Conservation (phyloP, 2,888 invertebrate genomes). For the Drosophila testacea region DNA sequence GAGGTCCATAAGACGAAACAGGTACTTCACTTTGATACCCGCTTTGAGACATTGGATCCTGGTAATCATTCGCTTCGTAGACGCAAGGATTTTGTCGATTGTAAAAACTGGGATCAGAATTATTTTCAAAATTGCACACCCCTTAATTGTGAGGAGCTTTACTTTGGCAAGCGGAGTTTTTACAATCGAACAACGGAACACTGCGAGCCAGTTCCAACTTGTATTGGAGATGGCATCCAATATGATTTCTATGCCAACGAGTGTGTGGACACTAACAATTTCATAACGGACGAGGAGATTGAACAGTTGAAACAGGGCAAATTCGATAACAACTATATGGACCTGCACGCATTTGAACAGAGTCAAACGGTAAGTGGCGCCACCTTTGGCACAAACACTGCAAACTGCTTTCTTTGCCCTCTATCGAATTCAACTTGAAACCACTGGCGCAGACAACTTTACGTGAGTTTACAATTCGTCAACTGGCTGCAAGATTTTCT, state of each 20-base stretch:
- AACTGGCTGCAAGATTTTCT: constrained; percentile 1
- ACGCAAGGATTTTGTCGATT: constrained; percentile 68
- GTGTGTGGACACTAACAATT: constrained; percentile 54
- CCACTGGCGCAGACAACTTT: constrained; percentile 7
- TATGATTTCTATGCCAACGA: constrained; percentile 70
- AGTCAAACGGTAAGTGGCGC: constrained; percentile 24
- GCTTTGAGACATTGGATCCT: constrained; percentile 76
- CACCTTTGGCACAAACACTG: constrained; percentile 17
- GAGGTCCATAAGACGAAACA: constrained; percentile 55
- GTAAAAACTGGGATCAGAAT: constrained; percentile 85
- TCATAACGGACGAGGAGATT: constrained; percentile 63
- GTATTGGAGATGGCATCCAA: constrained; percentile 25
- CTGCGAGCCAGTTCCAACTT: constrained; percentile 71
- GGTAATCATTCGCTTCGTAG: constrained; percentile 55
- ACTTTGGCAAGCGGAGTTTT: constrained; percentile 86
- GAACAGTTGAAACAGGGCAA: constrained; percentile 55
- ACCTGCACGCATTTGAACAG: constrained; percentile 30
- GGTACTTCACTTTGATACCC: constrained; percentile 77
- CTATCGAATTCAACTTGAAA: constrained; percentile 2
- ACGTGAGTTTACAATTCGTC: not conserved
- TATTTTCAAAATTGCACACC: constrained; percentile 86
- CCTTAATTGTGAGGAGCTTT: constrained; percentile 86
- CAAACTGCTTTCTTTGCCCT: not conserved
- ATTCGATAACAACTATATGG: constrained; percentile 52
- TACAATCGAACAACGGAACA: constrained; percentile 83